Conservation (phyloP, 1,140 invertebrate species). For the Oryzaephilus surinamensis region DNA sequence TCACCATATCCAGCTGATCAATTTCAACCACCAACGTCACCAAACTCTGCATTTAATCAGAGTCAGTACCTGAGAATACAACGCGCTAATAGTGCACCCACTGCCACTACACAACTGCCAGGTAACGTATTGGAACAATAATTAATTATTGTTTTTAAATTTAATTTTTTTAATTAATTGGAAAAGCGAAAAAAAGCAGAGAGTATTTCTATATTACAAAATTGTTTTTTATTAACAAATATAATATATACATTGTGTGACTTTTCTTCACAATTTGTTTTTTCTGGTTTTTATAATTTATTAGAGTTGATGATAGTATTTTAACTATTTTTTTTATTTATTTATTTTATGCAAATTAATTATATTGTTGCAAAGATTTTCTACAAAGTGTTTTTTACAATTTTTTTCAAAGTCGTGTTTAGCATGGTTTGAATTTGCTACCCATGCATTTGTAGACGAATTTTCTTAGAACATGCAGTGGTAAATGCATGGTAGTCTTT, state of each 20-base stretch:
- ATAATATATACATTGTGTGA: no score
- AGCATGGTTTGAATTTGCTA: conserved; percentile 29
- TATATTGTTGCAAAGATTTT: no score
- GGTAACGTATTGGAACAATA: no score
- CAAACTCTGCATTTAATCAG: conserved; percentile 40
- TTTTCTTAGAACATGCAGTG: conserved; percentile 23
- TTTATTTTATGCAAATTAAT: no score
- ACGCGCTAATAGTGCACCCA: conserved; percentile 51
- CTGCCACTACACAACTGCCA: conserved; percentile 50
- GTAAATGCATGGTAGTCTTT: conserved; percentile 27
- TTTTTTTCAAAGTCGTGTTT: conserved; percentile 7
- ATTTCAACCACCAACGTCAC: conserved; percentile 45
- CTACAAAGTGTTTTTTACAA: conserved; percentile 5
- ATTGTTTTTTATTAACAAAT: no score
- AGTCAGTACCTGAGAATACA: conserved; percentile 50
- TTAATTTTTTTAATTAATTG: no score
- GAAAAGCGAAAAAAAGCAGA: no score
- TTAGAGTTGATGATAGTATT: conserved; percentile 6
- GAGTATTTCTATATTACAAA: no score
- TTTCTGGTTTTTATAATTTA: conserved; percentile 5
- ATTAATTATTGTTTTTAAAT: no score
- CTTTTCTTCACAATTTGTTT: conserved; percentile 9
- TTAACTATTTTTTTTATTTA: no score
- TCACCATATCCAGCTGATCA: conserved; percentile 46
- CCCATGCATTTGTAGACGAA: conserved; percentile 28